phyloP scores from a whole-genome alignment of 2,113 vertebrate genomes.

The Chiloscyllium plagiosum region DNA sequence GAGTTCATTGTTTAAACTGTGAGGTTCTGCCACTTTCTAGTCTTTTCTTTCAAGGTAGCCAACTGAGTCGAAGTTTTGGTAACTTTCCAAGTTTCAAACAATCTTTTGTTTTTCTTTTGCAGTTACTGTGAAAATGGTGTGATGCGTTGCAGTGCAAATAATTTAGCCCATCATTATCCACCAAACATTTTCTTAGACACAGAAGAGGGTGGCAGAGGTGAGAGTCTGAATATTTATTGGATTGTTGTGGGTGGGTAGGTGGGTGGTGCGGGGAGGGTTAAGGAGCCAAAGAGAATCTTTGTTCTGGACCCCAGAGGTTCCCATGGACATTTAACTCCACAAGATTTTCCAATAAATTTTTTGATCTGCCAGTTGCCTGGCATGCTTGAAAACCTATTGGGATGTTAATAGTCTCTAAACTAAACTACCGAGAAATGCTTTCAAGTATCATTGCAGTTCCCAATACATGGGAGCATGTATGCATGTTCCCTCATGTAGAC shows the following conservation, averaged over 20 bases:
- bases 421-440: neutral
- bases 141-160: slow-evolving; percentile 66
- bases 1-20: neutral
- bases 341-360: neutral
- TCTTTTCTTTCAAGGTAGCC: neutral
- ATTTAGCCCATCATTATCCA: slow-evolving; percentile 50
- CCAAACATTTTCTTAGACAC: slow-evolving; percentile 50
- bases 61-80: neutral
- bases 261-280: neutral
- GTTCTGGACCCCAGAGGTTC: neutral
- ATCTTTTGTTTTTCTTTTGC: neutral
- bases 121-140: slow-evolving; percentile 75
- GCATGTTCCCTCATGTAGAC: neutral
- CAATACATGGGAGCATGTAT: neutral
- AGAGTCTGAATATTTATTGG: slow-evolving; percentile 38
- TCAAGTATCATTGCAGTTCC: neutral
- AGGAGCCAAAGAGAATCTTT: too few relatives aligned
- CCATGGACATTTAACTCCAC: neutral
- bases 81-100: neutral
- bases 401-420: neutral
- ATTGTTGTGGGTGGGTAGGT: neutral
- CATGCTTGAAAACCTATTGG: neutral
- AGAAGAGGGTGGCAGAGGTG: slow-evolving; percentile 59
- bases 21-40: neutral
- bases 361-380: neutral